A percentile compares a stretch with the other conserved stretches of the same genome.
These are phyloP conservation scores for Crocodylus rhombifer DNA, from an alignment of 2,797 vertebrate species.

Conservation along the genomic window DNA sequence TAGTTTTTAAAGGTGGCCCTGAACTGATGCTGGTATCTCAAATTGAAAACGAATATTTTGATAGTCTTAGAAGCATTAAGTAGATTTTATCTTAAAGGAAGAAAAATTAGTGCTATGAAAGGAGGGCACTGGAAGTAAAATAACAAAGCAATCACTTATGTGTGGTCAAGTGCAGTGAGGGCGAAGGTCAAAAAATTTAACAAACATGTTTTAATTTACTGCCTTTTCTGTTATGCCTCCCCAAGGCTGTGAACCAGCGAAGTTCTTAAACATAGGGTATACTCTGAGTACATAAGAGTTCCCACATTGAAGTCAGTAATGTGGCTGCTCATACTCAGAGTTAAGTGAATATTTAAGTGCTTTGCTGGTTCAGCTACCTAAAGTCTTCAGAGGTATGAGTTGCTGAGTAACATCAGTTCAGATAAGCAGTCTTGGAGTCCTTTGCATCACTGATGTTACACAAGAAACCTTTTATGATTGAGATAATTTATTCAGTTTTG, in stretches of 20 bases:
- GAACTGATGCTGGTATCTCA: neutral
- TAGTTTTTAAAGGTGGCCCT: neutral
- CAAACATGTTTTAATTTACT: neutral
- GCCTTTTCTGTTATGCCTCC: neutral
- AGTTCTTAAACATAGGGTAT: neutral
- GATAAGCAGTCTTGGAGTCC: neutral
- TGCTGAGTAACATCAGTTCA: neutral
- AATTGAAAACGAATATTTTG: conserved; percentile 2
- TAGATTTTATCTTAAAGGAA: neutral
- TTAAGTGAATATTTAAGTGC: too few relatives aligned
- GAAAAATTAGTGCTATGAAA: neutral
- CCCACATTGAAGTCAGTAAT: too few relatives aligned
- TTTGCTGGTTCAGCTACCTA: neutral
- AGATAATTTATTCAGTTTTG: neutral
- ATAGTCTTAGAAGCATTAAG: neutral
- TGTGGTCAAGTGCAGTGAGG: neutral
- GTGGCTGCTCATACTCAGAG: too few relatives aligned
- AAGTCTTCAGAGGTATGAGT: neutral
- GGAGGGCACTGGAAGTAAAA: neutral
- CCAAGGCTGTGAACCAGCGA: neutral
- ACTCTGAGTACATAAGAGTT: too few relatives aligned
- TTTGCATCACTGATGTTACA: neutral
- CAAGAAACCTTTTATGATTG: neutral
- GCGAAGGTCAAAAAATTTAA: neutral
- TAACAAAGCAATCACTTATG: neutral